Percentiles rank a stretch among this genome's conserved stretches.
Evolutionary conservation across 1,140 invertebrate species (phyloP).

Genomic region (Eriocheir sinensis): DNA sequence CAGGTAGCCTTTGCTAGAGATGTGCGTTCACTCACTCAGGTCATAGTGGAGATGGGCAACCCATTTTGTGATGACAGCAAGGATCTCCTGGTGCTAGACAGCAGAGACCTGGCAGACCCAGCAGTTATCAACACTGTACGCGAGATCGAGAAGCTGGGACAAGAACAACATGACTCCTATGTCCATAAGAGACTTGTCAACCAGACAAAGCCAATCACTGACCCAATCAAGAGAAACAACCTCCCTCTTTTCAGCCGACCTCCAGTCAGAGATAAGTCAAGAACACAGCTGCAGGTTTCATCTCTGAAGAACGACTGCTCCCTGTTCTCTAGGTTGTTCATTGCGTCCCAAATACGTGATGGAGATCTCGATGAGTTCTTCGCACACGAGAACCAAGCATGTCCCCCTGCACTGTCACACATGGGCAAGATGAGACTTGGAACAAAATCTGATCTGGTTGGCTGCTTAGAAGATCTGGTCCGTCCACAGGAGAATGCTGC

Average conservation of each 20-base stretch:
- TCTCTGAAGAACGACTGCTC: conserved; percentile 60
- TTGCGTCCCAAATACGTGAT: conserved; percentile 46
- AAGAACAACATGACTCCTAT: conserved; percentile 30
- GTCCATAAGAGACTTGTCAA: conserved; percentile 30
- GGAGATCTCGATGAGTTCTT: conserved; percentile 59
- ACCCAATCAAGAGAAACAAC: conserved; percentile 58
- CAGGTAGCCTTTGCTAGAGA: conserved; percentile 50
- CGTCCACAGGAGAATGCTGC: conserved; percentile 12
- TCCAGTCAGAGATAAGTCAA: conserved; percentile 50
- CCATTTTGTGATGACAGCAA: conserved; percentile 10
- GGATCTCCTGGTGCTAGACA: conserved; percentile 36
- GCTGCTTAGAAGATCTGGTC: conserved; percentile 39
- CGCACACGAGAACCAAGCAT: conserved; percentile 47
- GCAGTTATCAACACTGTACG: conserved; percentile 49
- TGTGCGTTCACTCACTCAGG: background rate
- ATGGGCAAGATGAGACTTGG: conserved; percentile 38
- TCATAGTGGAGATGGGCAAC: background rate
- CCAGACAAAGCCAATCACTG: background rate
- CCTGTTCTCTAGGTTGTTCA: conserved; percentile 54
- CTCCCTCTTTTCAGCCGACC: conserved; percentile 45
- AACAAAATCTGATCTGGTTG: conserved; percentile 47
- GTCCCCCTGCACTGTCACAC: conserved; percentile 46
- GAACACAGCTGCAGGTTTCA: background rate
- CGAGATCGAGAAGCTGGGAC: conserved; percentile 55
- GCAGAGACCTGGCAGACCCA: conserved; percentile 49